Evolutionary conservation across 2,797 vertebrate species (phyloP).

Genomic region (Prionace glauca): DNA sequence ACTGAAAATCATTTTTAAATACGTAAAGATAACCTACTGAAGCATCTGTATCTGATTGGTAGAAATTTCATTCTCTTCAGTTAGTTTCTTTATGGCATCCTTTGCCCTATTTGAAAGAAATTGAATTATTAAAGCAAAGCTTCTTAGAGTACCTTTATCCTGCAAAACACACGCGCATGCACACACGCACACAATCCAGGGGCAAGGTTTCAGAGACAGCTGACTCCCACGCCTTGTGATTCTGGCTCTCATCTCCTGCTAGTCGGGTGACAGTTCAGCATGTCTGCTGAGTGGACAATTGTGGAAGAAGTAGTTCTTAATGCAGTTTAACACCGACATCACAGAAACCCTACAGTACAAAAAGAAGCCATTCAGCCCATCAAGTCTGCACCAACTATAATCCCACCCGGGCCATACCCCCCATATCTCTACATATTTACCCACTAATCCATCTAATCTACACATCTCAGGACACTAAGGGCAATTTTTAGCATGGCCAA

Average conservation of each 20-base stretch:
- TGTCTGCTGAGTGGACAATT: not conserved
- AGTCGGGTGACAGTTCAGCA: not conserved
- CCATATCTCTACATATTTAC: no score
- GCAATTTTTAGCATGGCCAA: no score
- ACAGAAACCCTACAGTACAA: no score
- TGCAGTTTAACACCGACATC: not conserved
- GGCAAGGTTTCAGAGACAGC: not conserved
- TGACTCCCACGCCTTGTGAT: not conserved
- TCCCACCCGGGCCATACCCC: no score
- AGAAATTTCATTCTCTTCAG: conserved; percentile 55
- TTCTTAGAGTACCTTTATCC: not conserved
- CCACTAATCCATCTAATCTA: no score
- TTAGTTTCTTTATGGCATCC: conserved; percentile 51
- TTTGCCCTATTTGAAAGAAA: conserved; percentile 53
- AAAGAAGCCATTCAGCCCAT: no score
- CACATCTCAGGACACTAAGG: no score
- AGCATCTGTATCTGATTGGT: conserved; percentile 55
- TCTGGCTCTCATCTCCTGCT: not conserved
- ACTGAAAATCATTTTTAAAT: not conserved
- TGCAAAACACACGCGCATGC: not conserved
- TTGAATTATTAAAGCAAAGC: not conserved
- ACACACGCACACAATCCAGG: not conserved
- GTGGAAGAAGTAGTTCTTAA: not conserved
- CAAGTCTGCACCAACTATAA: no score
- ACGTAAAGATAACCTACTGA: conserved; percentile 51